Evolutionary conservation across 1,140 invertebrate genomes (phyloP).

Genomic region (Papilio glaucus): DNA sequence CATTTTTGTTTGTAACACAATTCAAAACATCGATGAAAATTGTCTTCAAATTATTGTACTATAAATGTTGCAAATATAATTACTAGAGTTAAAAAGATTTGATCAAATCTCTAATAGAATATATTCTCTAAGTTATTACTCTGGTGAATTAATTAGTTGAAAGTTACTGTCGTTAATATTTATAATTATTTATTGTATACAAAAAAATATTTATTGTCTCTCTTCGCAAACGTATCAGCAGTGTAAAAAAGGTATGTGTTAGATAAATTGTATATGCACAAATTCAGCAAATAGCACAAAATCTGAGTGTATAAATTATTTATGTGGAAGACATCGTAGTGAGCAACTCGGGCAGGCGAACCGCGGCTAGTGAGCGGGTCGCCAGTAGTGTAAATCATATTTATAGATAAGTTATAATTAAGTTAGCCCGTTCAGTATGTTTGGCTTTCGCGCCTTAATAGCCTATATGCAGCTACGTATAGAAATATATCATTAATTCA

Average conservation of each 20-base stretch:
- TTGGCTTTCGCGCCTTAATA: not conserved
- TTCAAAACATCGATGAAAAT: not conserved
- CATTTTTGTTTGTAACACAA: constrained; percentile 39
- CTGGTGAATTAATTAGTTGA: not conserved
- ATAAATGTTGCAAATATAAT: not conserved
- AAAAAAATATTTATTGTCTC: not conserved
- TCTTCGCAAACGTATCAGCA: not conserved
- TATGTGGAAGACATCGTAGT: constrained; percentile 79
- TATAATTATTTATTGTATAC: not conserved
- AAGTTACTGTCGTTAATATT: not conserved
- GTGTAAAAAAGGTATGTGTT: not conserved
- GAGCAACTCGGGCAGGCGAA: constrained; percentile 61
- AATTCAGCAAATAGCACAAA: constrained; percentile 55
- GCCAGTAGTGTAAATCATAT: constrained; percentile 61
- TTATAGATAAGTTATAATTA: constrained; percentile 42
- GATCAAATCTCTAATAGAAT: not conserved
- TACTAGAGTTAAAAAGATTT: not conserved
- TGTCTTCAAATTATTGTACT: not conserved
- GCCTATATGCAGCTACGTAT: not conserved
- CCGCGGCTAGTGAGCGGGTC: constrained; percentile 48
- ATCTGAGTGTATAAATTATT: constrained; percentile 63
- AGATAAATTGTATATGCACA: constrained; percentile 54
- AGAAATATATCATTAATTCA: not conserved
- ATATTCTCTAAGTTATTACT: not conserved
- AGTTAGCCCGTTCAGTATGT: not conserved